Evolutionary conservation across 1,140 invertebrate species (phyloP).

Genomic region (Holcopasites calliopsidis): DNA sequence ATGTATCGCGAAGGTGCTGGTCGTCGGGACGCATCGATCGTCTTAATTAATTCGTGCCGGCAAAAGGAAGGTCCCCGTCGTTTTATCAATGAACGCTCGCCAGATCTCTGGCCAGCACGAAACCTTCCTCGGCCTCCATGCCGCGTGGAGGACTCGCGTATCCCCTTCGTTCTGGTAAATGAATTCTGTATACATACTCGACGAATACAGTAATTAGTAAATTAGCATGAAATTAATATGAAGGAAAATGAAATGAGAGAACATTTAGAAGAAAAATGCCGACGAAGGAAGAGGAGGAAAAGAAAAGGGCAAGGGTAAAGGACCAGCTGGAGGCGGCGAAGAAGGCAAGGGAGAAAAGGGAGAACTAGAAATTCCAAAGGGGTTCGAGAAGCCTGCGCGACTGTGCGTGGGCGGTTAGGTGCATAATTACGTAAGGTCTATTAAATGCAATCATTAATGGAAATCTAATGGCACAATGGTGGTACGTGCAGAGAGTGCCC

Average conservation of each 20-base stretch:
- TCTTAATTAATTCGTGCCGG: conserved; percentile 46
- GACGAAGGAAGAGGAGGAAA: background rate
- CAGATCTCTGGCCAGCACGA: conserved; percentile 12
- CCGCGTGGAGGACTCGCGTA: background rate
- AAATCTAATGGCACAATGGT: conserved; percentile 46
- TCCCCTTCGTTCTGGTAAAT: background rate
- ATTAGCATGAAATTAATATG: too few species aligned
- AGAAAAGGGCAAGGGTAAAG: background rate
- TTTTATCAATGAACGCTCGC: conserved; percentile 34
- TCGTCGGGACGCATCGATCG: conserved; percentile 41
- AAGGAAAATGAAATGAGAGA: background rate
- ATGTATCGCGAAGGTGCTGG: conserved; percentile 4
- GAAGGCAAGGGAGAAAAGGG: background rate
- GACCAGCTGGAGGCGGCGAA: background rate
- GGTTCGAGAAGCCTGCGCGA: background rate
- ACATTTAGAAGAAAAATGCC: background rate
- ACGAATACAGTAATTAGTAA: too few species aligned
- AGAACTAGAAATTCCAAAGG: background rate
- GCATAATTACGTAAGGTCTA: conserved; percentile 49
- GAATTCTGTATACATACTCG: background rate
- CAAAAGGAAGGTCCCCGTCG: background rate
- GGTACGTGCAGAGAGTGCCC: conserved; percentile 6
- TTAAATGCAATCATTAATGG: conserved; percentile 49
- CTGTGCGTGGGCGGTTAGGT: conserved; percentile 27
- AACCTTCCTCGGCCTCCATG: conserved; percentile 5